phyloP scores from a whole-genome alignment of 2,888 invertebrate genomes.

The Dryadula phaetusa region DNA sequence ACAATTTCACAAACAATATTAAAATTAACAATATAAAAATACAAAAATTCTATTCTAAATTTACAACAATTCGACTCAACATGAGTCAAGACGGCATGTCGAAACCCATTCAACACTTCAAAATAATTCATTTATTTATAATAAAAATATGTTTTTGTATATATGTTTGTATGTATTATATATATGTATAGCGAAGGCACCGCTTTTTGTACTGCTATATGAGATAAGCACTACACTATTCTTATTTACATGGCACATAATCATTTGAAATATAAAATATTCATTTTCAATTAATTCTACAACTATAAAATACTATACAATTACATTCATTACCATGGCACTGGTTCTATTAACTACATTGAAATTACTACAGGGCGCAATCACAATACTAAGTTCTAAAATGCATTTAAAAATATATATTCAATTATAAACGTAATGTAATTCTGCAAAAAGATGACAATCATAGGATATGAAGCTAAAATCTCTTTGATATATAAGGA shows the following conservation, averaged over 20 bases:
- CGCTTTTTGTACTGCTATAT: constrained; percentile 60
- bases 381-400: constrained; percentile 6
- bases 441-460: neutral
- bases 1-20: constrained; percentile 26
- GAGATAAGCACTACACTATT: constrained; percentile 51
- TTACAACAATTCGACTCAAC: constrained; percentile 66
- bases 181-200: constrained; percentile 57
- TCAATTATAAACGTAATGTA: neutral
- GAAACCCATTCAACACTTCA: constrained; percentile 65
- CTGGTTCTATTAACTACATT: constrained; percentile 51
- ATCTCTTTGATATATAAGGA: neutral
- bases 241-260: constrained; percentile 78
- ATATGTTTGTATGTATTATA: constrained; percentile 35
- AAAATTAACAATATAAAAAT: constrained; percentile 49
- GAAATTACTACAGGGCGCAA: constrained; percentile 31
- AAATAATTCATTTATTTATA: constrained; percentile 51
- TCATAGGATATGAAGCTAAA: neutral
- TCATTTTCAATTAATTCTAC: constrained; percentile 31
- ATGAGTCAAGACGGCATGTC: constrained; percentile 69
- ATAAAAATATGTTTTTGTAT: constrained; percentile 43
- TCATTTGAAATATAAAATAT: constrained; percentile 58
- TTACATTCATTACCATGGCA: constrained; percentile 64
- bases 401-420: neutral
- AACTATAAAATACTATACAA: constrained; percentile 45
- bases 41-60: constrained; percentile 44